Conservation (phyloP, 2,797 vertebrate species). For the Propithecus deckenii region DNA sequence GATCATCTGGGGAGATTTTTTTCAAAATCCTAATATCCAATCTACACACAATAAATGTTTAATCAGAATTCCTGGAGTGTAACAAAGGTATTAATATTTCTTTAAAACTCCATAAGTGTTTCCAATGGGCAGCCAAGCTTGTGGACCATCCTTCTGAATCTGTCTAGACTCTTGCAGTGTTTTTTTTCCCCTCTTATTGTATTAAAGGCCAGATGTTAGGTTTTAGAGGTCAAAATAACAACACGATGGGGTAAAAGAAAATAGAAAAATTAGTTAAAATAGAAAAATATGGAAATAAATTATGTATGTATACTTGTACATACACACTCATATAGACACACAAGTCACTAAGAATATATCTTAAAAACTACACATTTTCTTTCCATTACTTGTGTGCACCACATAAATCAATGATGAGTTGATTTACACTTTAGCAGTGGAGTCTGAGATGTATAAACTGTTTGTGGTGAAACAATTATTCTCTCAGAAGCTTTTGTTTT, state of each 20-base stretch:
- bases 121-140: not conserved
- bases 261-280: not conserved
- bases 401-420: not conserved
- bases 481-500: constrained; percentile 36
- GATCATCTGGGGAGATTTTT: not conserved
- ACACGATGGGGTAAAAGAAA: not conserved
- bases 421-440: not conserved
- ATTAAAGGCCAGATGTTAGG: not conserved
- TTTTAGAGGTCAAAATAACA: not conserved
- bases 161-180: not conserved
- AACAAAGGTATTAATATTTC: not conserved
- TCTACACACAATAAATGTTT: not conserved
- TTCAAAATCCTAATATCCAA: not conserved
- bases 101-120: not conserved
- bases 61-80: not conserved
- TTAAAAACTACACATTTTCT: not conserved
- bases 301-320: not conserved
- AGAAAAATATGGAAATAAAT: not conserved
- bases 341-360: not conserved
- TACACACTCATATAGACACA: not conserved
- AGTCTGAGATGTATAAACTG: not conserved
- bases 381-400: not conserved
- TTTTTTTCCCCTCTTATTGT: not conserved
- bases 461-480: not conserved
- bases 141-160: not conserved